phyloP scores from a whole-genome alignment of 2,888 invertebrate species.

The Syrista parreyssii region DNA sequence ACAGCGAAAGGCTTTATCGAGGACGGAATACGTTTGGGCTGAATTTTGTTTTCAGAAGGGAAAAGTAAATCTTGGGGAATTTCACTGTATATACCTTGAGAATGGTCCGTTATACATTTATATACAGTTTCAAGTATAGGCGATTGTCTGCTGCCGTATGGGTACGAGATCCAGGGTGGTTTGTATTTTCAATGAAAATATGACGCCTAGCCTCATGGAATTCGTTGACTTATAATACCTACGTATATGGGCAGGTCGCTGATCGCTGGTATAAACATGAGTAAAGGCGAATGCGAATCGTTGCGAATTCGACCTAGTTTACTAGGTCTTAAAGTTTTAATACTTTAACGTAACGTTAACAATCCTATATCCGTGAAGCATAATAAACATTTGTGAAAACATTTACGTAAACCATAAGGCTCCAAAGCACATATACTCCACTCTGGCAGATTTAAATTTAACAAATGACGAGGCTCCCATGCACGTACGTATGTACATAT shows the following conservation, averaged over 20 bases:
- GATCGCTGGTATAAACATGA: not conserved
- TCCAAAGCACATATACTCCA: not conserved
- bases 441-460: constrained; percentile 3
- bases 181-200: not conserved
- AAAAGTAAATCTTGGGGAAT: not conserved
- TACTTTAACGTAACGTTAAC: not conserved
- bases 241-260: not conserved
- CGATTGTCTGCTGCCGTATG: not conserved
- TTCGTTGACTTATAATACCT: not conserved
- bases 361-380: not conserved
- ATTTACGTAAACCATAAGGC: not conserved
- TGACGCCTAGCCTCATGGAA: not conserved
- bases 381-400: not conserved
- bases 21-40: not conserved
- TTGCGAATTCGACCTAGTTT: not conserved
- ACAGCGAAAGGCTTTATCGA: not conserved
- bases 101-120: not conserved
- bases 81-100: not conserved
- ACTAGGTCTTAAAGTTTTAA: not conserved
- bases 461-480: not conserved
- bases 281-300: not conserved
- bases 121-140: not conserved
- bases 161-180: not conserved
- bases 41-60: not conserved
- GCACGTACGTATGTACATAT: not conserved